These are phyloP conservation scores for Phthorimaea operculella DNA, from an alignment of 1,140 invertebrate species.

Conservation along the genomic window DNA sequence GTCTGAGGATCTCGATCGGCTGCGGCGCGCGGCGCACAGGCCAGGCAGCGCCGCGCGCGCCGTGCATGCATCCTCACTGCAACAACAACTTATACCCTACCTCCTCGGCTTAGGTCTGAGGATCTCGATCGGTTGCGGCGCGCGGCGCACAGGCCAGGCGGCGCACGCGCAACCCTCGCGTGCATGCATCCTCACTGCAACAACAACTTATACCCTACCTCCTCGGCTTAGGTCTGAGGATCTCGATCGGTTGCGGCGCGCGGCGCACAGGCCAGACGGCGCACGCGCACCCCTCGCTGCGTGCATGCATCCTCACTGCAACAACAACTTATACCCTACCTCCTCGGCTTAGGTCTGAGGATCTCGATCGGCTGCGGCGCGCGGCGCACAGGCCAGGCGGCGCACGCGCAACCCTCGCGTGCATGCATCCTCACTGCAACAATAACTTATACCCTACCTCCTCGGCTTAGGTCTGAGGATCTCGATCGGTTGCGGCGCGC, in stretches of 20 bases:
- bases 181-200: conserved; percentile 55
- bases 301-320: conserved; percentile 56
- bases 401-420: conserved; percentile 50
- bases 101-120: conserved; percentile 87
- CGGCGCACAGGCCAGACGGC: conserved; percentile 52
- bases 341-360: conserved; percentile 85
- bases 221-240: conserved; percentile 86
- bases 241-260: conserved; percentile 76
- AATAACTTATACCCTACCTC: conserved; percentile 75
- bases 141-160: conserved; percentile 49
- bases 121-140: conserved; percentile 79
- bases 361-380: conserved; percentile 79
- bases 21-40: conserved; percentile 48
- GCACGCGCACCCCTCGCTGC: conserved; percentile 25
- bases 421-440: conserved; percentile 54
- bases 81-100: too few relatives aligned
- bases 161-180: conserved; percentile 48
- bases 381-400: conserved; percentile 50
- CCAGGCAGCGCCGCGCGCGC: conserved; percentile 55
- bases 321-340: conserved; percentile 72
- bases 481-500: conserved; percentile 73
- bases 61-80: too few relatives aligned
- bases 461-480: conserved; percentile 88
- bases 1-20: conserved; percentile 86
- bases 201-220: conserved; percentile 73